Evolutionary conservation across 2,113 vertebrate species (phyloP).

Genomic region (Cnemophilus loriae): DNA sequence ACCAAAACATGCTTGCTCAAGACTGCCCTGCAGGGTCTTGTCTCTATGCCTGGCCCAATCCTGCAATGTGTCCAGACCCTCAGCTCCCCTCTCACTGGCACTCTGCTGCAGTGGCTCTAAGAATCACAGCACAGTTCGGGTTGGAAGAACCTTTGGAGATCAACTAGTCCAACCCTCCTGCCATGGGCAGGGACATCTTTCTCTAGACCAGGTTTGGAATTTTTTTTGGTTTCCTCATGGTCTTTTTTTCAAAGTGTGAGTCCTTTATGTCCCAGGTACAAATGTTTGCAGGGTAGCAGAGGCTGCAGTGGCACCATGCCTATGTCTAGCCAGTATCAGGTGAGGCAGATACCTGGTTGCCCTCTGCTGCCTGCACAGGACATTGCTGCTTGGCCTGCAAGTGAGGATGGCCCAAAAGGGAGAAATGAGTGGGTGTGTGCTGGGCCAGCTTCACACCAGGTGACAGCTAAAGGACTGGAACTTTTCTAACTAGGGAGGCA

Average conservation of each 20-base stretch:
- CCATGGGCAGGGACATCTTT: background rate
- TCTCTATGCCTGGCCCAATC: background rate
- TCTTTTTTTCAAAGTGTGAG: background rate
- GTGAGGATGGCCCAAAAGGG: background rate
- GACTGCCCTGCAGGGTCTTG: background rate
- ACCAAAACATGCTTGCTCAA: background rate
- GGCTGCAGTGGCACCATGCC: background rate
- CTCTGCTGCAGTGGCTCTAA: background rate
- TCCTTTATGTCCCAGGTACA: background rate
- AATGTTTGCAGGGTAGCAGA: background rate
- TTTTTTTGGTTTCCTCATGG: background rate
- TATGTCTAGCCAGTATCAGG: rapidly evolving
- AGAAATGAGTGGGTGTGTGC: background rate
- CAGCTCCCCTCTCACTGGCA: background rate
- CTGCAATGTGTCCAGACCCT: background rate
- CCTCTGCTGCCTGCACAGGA: background rate
- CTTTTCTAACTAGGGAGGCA: background rate
- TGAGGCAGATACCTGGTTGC: background rate
- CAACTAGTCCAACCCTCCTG: background rate
- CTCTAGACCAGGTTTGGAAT: background rate
- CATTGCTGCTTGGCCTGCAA: background rate
- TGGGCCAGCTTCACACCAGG: background rate
- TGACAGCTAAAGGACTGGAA: background rate
- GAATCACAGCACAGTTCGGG: background rate
- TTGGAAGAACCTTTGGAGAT: background rate